Evolutionary conservation across 2,113 vertebrate species (phyloP).

Genomic region (Mionectes macconnelli): DNA sequence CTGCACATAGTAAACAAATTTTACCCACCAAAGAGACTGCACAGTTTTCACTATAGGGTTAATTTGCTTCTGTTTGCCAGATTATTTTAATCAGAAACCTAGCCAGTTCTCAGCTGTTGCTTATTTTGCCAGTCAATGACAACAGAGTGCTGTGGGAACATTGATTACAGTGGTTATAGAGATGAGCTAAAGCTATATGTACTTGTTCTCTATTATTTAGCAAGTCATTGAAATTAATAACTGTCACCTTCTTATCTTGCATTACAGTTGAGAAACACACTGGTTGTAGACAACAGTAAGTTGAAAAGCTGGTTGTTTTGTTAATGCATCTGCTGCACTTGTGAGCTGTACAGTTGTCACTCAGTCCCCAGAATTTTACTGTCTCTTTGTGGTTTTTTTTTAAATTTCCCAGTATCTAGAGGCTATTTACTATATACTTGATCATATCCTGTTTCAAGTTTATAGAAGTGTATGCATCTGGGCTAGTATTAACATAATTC

Average conservation of each 20-base stretch:
- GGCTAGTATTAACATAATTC: not conserved
- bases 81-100: conserved; percentile 30
- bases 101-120: conserved; percentile 29
- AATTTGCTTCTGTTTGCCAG: conserved; percentile 19
- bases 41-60: not conserved
- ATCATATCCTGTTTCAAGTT: not conserved
- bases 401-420: not conserved
- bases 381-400: not conserved
- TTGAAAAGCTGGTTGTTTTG: conserved; percentile 53
- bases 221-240: conserved; percentile 66
- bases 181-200: conserved; percentile 16
- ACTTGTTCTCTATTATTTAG: conserved; percentile 52
- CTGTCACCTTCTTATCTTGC: conserved; percentile 61
- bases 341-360: not conserved
- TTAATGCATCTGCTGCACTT: not conserved
- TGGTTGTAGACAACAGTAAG: conserved; percentile 49
- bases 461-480: not conserved
- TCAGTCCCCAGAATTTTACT: not conserved
- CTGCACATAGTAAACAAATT: not conserved
- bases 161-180: conserved; percentile 31
- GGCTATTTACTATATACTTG: not conserved
- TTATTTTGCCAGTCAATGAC: conserved; percentile 48
- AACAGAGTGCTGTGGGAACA: conserved; percentile 39
- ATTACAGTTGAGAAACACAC: conserved; percentile 48
- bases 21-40: not conserved